Base-by-base conservation (phyloP, 2,113 vertebrate species). In the Xyliphius kryptos region DNA sequence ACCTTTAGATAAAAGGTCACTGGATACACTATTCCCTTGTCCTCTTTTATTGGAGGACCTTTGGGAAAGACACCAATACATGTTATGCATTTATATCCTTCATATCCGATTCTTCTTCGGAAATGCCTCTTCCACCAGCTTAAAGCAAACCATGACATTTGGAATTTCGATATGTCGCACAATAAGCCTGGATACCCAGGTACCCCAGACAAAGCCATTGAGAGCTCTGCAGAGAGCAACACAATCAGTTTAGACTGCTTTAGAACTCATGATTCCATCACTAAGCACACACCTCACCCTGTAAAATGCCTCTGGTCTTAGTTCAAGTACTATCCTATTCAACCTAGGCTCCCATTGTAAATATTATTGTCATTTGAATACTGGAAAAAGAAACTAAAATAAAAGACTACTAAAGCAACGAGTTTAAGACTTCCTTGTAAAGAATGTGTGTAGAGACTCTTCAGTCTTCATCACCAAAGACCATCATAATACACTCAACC, bases 71-170 rank as follows among this genome's bases (percentile, higher is more conserved):
- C 41, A 65, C 56, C 57, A 61, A 67, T 63, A 68, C 50, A 71
- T 70, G 64, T 56, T 21, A 41, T 17, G 49, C 61, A 61, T 72
- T 72, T 72, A 61, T 72, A 72, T 68, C 62, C 50, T 49, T 68
- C 57, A 68, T 59, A 56, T 40, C 60, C 61, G 61, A 68, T 71
- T 57, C 61, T 68, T 64, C 67, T 72, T 36, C 43, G 55, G 55
- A 68, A 72, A 68, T 68, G 55, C 57, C 36, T 53, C 26, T 48
- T n/a, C 49, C 21, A 54, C 44, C 16, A 58, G 43, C 38, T 64
- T 56, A 72, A 68, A 72, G 65, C 62, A 68, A 68, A 68, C 41
- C 55, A 40, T 72, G 66, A 68, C 70, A 68, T 72, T 72, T 68
- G 43, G 54, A 20, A 56, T 72, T 72, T 72, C 56, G 44, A 68